phyloP scores from a whole-genome alignment of 2,113 vertebrate genomes.

The Petrocephalus zakoni region DNA sequence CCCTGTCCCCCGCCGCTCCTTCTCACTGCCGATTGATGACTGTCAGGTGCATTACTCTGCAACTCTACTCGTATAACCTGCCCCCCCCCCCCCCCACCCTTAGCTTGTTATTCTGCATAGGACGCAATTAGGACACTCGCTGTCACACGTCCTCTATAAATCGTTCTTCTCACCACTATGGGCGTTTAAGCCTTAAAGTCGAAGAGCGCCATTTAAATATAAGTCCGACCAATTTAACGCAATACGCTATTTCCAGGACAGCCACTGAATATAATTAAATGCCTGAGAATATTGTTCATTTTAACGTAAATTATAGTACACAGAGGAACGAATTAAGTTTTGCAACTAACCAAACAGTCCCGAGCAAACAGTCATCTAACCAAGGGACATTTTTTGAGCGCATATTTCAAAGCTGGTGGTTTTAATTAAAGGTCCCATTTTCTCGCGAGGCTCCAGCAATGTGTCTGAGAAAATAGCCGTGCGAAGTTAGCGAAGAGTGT shows the following conservation, averaged over 20 bases:
- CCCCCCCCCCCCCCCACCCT: background rate
- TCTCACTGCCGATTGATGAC: background rate
- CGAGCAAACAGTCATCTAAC: background rate
- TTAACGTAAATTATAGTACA: background rate
- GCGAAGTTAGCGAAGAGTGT: slow-evolving; percentile 23
- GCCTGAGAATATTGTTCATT: background rate
- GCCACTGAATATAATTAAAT: background rate
- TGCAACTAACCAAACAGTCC: background rate
- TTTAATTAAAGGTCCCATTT: slow-evolving; percentile 3
- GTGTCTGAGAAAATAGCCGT: slow-evolving; percentile 26
- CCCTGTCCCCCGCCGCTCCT: background rate
- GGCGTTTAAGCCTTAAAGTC: background rate
- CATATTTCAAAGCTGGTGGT: slow-evolving; percentile 8
- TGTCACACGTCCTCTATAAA: background rate
- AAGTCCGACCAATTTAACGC: background rate
- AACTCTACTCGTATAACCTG: background rate
- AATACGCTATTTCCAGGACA: background rate
- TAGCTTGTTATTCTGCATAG: background rate
- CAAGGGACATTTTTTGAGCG: background rate
- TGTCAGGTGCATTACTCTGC: background rate
- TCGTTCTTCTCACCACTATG: background rate
- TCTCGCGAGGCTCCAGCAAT: background rate
- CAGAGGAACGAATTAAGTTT: background rate
- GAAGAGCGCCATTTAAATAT: background rate
- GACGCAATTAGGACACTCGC: background rate